These are phyloP conservation scores for Andrena camellia DNA, from an alignment of 2,888 invertebrate species.

Conservation along the genomic window DNA sequence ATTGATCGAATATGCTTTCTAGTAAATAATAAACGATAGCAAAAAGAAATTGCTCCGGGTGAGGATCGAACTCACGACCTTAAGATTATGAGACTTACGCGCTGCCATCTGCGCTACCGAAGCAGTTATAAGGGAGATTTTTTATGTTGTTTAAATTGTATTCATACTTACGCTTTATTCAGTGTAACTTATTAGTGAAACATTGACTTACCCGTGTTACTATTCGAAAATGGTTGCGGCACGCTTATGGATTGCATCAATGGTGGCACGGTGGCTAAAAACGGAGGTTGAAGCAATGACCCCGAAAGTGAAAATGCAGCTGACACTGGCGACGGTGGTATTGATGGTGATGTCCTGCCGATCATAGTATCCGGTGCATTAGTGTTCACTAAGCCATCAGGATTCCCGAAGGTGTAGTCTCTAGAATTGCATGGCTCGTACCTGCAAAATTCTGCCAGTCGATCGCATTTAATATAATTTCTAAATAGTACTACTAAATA, in stretches of 20 bases:
- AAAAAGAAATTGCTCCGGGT: constrained; percentile 90
- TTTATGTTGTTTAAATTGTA: not conserved
- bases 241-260: constrained; percentile 73
- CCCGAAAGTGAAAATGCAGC: constrained; percentile 70
- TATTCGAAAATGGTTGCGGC: constrained; percentile 70
- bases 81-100: constrained; percentile 86
- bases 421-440: constrained; percentile 67
- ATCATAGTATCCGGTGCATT: constrained; percentile 50
- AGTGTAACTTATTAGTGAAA: not conserved
- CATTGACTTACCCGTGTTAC: constrained; percentile 58
- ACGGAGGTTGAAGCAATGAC: constrained; percentile 71
- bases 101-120: constrained; percentile 83
- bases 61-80: constrained; percentile 98
- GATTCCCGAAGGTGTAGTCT: constrained; percentile 64
- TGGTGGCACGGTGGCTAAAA: constrained; percentile 70
- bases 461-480: not conserved
- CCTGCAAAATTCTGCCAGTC: constrained; percentile 68
- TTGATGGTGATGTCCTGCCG: constrained; percentile 56
- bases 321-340: constrained; percentile 63
- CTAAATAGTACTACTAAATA: too few relatives aligned
- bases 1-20: not conserved
- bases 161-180: too few relatives aligned
- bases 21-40: not conserved
- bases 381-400: constrained; percentile 63
- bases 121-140: constrained; percentile 4